A percentile compares a stretch with the other conserved stretches of the same genome.
These are phyloP conservation scores for Stylophora pistillata DNA, from an alignment of 64 coral and sea anemone species.

Conservation along the genomic window DNA sequence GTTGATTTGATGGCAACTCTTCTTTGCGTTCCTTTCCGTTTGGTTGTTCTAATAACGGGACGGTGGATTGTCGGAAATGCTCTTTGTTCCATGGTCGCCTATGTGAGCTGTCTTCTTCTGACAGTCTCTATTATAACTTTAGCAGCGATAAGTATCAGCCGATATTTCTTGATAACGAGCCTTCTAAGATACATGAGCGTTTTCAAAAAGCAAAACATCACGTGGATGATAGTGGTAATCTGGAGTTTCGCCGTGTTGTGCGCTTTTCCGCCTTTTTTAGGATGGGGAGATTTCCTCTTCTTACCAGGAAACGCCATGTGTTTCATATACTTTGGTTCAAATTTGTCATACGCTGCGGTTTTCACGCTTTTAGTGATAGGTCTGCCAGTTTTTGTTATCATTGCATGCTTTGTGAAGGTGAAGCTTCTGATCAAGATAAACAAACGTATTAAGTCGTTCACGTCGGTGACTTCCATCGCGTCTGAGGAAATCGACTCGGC, in stretches of 20 bases:
- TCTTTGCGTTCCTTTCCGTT: conserved; percentile 38
- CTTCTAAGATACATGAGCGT: conserved; percentile 61
- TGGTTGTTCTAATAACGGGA: conserved; percentile 52
- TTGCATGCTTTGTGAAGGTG: conserved; percentile 59
- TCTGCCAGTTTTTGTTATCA: conserved; percentile 45
- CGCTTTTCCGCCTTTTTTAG: conserved; percentile 60
- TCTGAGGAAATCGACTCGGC: conserved; percentile 65
- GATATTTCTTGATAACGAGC: conserved; percentile 69
- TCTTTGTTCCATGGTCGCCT: conserved; percentile 55
- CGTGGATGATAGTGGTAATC: conserved; percentile 48
- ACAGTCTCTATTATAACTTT: conserved; percentile 67
- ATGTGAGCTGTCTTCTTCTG: conserved; percentile 40
- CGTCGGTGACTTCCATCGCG: conserved; percentile 5
- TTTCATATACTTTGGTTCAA: conserved; percentile 71
- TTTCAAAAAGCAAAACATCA: conserved; percentile 64
- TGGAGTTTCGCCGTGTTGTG: conserved; percentile 38
- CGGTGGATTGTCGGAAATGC: conserved; percentile 31
- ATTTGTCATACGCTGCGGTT: conserved; percentile 62
- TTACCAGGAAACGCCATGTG: conserved; percentile 67
- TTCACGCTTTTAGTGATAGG: conserved; percentile 69
- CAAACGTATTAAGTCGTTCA: conserved; percentile 3
- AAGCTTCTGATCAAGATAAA: conserved; percentile 38
- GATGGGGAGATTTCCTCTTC: conserved; percentile 71
- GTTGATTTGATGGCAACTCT: conserved; percentile 57
- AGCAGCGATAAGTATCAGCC: conserved; percentile 65